phyloP scores from a whole-genome alignment of 2,113 vertebrate species.

The Ciconia stormi region DNA sequence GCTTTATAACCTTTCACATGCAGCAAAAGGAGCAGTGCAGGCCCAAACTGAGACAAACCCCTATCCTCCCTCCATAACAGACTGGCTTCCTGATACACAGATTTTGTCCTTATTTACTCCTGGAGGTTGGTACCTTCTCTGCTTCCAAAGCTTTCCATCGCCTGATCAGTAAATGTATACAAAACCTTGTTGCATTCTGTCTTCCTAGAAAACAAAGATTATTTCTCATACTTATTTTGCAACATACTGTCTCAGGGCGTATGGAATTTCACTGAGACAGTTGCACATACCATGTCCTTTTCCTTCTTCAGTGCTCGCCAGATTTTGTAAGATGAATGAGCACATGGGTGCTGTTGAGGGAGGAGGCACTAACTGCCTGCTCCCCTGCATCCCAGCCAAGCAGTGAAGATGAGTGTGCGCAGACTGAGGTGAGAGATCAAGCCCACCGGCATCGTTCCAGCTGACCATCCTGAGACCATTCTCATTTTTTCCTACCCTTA shows the following conservation, averaged over 20 bases:
- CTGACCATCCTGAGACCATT: neutral
- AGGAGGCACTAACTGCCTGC: neutral
- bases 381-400: no score
- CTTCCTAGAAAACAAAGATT: neutral
- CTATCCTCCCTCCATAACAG: neutral
- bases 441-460: accelerated
- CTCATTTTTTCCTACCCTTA: neutral
- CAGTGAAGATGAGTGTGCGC: no score
- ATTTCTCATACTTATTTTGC: neutral
- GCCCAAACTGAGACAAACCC: neutral
- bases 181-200: neutral
- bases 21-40: neutral
- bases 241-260: neutral
- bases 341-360: neutral
- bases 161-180: neutral
- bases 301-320: neutral
- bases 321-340: neutral
- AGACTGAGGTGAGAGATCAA: neutral
- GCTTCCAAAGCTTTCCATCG: neutral
- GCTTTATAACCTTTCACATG: neutral
- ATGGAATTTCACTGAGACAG: no score
- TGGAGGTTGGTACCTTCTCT: neutral
- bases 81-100: neutral
- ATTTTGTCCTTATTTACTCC: neutral
- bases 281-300: neutral